These are phyloP conservation scores for Drosophila aff. DNA, from an alignment of 1,140 invertebrate genomes.

Conservation along the genomic window DNA sequence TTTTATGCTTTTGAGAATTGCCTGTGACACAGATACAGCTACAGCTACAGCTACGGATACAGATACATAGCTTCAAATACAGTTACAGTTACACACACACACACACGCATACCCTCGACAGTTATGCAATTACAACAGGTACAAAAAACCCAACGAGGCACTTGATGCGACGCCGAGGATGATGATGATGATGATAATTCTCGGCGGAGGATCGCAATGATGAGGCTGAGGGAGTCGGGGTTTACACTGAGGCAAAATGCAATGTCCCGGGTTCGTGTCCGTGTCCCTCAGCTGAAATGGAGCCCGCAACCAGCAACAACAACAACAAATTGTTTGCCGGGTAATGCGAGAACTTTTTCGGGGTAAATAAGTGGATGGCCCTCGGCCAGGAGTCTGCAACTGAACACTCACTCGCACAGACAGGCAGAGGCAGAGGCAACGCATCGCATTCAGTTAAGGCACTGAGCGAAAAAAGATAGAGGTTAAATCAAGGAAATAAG, in stretches of 20 bases:
- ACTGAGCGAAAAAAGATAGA: background rate
- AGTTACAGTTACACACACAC: constrained; percentile 10
- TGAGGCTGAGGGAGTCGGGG: constrained; percentile 5
- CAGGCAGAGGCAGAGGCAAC: background rate
- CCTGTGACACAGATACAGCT: constrained; percentile 73
- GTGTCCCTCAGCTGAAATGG: constrained; percentile 39
- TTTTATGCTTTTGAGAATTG: constrained; percentile 83
- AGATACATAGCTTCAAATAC: constrained; percentile 18
- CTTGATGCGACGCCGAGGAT: constrained; percentile 51
- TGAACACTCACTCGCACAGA: constrained; percentile 6
- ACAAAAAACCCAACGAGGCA: constrained; percentile 51
- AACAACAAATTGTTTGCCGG: constrained; percentile 54
- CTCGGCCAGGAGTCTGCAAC: constrained; percentile 48
- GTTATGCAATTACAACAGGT: constrained; percentile 75
- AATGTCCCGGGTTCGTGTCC: background rate
- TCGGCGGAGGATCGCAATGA: constrained; percentile 20
- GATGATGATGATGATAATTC: constrained; percentile 34
- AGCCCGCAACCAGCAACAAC: constrained; percentile 13
- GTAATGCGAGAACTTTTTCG: constrained; percentile 75
- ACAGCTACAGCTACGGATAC: background rate
- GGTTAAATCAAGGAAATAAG: background rate
- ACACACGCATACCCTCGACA: constrained; percentile 31
- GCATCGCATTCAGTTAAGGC: background rate
- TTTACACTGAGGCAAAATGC: constrained; percentile 18
- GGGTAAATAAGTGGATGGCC: constrained; percentile 70